phyloP scores from a whole-genome alignment of 2,797 vertebrate genomes.

The Knipowitschia caucasica region DNA sequence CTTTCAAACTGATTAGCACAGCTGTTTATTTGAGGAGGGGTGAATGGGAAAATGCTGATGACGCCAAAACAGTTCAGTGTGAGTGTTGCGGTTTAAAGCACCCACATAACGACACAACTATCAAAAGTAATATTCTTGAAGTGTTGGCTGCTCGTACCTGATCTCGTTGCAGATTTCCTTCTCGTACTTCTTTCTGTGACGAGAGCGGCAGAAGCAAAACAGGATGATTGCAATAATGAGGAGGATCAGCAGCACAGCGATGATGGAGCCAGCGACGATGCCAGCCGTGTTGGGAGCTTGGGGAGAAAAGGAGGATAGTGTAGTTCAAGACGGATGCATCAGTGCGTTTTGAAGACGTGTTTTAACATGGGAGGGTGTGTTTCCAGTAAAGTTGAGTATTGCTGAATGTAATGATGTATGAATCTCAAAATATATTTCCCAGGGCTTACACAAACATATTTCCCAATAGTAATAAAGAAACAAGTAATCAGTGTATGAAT shows the following conservation, averaged over 20 bases:
- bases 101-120: background rate
- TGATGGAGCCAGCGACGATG: slow-evolving; percentile 82
- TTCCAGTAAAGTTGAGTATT: background rate
- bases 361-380: background rate
- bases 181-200: slow-evolving; percentile 91
- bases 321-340: background rate
- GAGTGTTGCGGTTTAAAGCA: slow-evolving; percentile 13
- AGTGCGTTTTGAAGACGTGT: background rate
- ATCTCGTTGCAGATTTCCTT: slow-evolving; percentile 97
- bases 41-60: slow-evolving; percentile 59
- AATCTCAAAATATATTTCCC: too few species aligned
- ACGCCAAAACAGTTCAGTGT: slow-evolving; percentile 54
- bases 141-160: slow-evolving; percentile 72
- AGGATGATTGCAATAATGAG: slow-evolving; percentile 81
- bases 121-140: background rate
- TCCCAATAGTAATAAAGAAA: too few species aligned
- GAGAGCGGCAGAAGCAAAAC: slow-evolving; percentile 86
- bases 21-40: slow-evolving; percentile 69
- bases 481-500: too few species aligned
- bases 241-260: slow-evolving; percentile 83
- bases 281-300: slow-evolving; percentile 86
- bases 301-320: slow-evolving; percentile 8
- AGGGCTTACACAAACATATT: too few species aligned
- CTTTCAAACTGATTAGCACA: slow-evolving; percentile 78
- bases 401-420: background rate